Percentiles rank a stretch among this genome's conserved stretches.
Conservation (phyloP, 1,140 invertebrate species). For the Diorhabda sublineata region DNA sequence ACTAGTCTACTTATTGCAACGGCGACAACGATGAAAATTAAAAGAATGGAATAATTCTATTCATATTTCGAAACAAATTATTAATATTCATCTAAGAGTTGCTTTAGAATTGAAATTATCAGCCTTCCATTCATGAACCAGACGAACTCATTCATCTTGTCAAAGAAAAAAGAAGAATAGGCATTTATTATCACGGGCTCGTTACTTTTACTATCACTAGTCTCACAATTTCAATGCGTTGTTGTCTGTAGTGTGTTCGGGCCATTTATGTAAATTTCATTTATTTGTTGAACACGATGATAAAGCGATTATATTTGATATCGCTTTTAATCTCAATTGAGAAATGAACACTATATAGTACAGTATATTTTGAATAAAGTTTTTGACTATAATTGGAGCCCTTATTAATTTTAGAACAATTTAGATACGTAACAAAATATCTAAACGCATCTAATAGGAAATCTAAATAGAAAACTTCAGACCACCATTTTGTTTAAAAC, state of each 20-base stretch:
- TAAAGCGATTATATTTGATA: background rate
- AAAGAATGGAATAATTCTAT: too few relatives aligned
- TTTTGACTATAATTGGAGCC: too few relatives aligned
- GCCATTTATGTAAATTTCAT: background rate
- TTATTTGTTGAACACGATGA: conserved; percentile 1
- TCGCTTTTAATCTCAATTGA: background rate
- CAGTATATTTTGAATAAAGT: too few relatives aligned
- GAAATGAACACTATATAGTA: too few relatives aligned
- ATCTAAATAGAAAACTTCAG: too few relatives aligned
- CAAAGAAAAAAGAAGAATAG: background rate
- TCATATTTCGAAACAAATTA: background rate
- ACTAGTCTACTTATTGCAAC: too few relatives aligned
- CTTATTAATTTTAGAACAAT: too few relatives aligned
- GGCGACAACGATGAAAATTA: too few relatives aligned
- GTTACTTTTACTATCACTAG: conserved; percentile 2
- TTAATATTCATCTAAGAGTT: background rate
- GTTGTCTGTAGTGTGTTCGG: background rate
- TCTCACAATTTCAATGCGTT: conserved; percentile 1
- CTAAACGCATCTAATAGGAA: too few relatives aligned
- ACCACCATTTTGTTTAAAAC: too few relatives aligned
- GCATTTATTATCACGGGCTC: background rate
- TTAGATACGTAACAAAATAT: too few relatives aligned
- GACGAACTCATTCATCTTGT: conserved; percentile 1
- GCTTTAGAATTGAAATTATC: background rate
- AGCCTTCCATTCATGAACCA: background rate